Base-by-base conservation (phyloP, 2,888 invertebrate species). In the Tetropium fuscum region DNA sequence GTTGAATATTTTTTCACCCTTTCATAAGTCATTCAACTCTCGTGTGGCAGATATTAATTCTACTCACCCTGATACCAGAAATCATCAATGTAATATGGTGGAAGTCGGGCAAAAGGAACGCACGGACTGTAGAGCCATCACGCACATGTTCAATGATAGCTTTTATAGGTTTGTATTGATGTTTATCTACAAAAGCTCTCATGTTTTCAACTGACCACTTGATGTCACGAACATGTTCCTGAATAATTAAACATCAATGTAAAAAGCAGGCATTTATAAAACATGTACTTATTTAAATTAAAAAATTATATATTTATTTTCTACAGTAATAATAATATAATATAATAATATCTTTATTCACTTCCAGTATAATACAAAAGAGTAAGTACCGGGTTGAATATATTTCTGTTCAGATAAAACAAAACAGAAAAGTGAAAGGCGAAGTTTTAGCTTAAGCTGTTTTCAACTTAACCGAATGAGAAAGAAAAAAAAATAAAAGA, bases 61-160 rank as follows among this genome's bases (percentile, higher is more conserved):
- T 53, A 82, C 86, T 85, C 80, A 90, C 90, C 75, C 92, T 85
- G 68, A 99, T 95, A 60, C 99, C 99, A 47, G 97, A 94, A 64
- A 99, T 89, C 93, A 97, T 97, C 58, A 99, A 82, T 0, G 97
- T 98, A 58, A 98, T 89, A 76, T 96, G 93, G 72, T 95, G 90
- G 81, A 90, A 96, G 59, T 93, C 93, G 1, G 98, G 97, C 55
- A 98, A 82, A 7, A 99, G 84, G 75, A 97, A 93, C 2, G 94
- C 92, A 66, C 98, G 87, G 8, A 98, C 90, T 0, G 98, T 98
- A 22, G 97, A 97, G 0, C 98, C 98, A 83, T 99, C 98, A 55
- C 97, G 88, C 0, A 99, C 98, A 84, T 97, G 96, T 80, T 99
- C 99, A 71, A 99, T 92, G 56, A 99, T 89, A 40, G 98, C 97